phyloP scores from a whole-genome alignment of 2,888 invertebrate species.

The Atrina japonica region DNA sequence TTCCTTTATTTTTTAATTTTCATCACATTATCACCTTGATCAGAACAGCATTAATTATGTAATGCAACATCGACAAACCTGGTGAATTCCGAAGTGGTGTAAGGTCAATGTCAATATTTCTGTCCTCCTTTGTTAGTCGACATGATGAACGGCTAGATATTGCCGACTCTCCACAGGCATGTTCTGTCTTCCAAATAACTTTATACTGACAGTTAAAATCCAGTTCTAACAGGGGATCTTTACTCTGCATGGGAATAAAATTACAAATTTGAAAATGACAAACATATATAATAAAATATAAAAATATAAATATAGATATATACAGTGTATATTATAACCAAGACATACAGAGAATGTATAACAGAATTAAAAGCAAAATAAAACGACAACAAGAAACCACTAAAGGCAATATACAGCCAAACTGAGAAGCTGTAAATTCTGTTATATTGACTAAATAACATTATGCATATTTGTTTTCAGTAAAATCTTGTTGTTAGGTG shows the following conservation, averaged over 20 bases:
- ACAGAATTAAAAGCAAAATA: neutral
- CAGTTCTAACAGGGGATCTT: conserved; percentile 63
- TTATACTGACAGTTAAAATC: conserved; percentile 73
- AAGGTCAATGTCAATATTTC: conserved; percentile 76
- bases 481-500: too few species aligned
- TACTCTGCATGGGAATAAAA: conserved; percentile 58
- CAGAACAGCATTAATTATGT: too few species aligned
- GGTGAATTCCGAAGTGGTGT: conserved; percentile 57
- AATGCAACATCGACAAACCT: too few species aligned
- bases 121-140: conserved; percentile 66
- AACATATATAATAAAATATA: neutral
- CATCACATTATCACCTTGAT: too few species aligned
- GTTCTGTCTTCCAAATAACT: conserved; percentile 78
- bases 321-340: too few species aligned
- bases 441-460: too few species aligned
- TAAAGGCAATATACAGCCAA: neutral
- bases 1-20: too few species aligned
- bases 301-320: neutral
- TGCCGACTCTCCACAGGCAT: conserved; percentile 74
- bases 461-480: too few species aligned
- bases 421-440: too few species aligned
- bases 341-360: too few species aligned
- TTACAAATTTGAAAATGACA: neutral
- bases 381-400: neutral
- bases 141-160: conserved; percentile 67